phyloP scores from a whole-genome alignment of 2,113 vertebrate genomes.

The Saimiri boliviensis region DNA sequence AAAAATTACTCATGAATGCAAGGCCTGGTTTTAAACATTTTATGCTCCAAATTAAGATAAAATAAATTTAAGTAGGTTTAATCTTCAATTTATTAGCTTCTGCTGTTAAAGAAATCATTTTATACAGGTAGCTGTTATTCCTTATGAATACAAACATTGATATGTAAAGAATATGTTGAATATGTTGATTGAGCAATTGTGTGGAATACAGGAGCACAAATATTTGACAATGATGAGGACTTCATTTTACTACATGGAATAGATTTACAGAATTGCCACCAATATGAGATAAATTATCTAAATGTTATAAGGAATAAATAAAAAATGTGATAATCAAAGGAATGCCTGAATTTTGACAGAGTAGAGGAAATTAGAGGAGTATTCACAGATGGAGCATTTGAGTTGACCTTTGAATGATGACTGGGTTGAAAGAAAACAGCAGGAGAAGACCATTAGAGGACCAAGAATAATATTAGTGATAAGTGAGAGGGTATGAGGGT shows the following conservation, averaged over 20 bases:
- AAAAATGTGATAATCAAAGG: not conserved
- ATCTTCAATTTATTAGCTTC: not conserved
- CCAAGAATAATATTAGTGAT: not conserved
- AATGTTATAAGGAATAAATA: not conserved
- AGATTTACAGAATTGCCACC: not conserved
- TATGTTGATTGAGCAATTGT: not conserved
- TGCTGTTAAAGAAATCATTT: constrained; percentile 10
- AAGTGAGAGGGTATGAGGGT: not conserved
- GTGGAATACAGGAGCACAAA: not conserved
- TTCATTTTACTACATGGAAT: not conserved
- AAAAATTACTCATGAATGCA: not conserved
- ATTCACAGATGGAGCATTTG: not conserved
- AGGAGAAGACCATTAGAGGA: not conserved
- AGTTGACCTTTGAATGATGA: not conserved
- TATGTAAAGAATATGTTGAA: constrained; percentile 19
- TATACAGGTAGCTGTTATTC: not conserved
- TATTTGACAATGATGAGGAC: not conserved
- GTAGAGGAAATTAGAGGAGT: not conserved
- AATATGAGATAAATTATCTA: not conserved
- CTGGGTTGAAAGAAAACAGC: not conserved
- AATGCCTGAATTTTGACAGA: constrained; percentile 39
- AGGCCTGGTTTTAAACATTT: not conserved
- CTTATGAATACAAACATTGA: not conserved
- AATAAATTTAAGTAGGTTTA: not conserved
- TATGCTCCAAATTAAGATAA: constrained; percentile 19